These are phyloP conservation scores for Trissoscelio sp. DNA, from an alignment of 2,888 invertebrate genomes.

Conservation along the genomic window DNA sequence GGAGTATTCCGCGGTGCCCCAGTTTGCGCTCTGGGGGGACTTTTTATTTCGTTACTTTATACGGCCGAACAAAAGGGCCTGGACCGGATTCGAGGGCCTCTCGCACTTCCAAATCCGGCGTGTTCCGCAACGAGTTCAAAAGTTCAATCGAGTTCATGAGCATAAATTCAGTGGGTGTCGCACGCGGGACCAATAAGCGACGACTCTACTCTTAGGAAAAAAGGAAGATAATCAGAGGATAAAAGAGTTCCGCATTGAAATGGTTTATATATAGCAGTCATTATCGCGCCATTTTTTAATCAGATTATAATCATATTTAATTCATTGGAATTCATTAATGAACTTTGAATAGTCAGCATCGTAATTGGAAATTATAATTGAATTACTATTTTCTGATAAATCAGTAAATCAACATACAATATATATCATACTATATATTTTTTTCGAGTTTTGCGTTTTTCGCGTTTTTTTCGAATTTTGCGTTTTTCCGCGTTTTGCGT, in stretches of 20 bases:
- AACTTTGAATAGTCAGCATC: too few species aligned
- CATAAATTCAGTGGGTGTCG: conserved; percentile 73
- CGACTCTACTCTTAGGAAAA: conserved; percentile 47
- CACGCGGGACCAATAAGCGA: conserved; percentile 39
- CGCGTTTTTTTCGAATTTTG: too few species aligned
- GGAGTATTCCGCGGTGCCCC: conserved; percentile 51
- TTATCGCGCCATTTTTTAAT: too few species aligned
- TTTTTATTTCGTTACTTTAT: conserved; percentile 50
- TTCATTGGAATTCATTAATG: too few species aligned
- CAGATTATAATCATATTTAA: too few species aligned
- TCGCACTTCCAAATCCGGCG: conserved; percentile 67
- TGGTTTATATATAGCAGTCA: too few species aligned
- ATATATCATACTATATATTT: too few species aligned
- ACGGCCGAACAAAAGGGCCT: conserved; percentile 60
- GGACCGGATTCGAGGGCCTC: conserved; percentile 63
- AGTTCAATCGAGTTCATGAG: conserved; percentile 75
- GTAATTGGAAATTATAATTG: too few species aligned
- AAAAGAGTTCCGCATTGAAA: conserved; percentile 33
- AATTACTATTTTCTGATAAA: too few species aligned
- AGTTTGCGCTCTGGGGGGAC: conserved; percentile 47
- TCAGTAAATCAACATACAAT: too few species aligned
- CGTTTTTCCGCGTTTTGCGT: too few species aligned
- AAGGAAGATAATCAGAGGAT: background rate
- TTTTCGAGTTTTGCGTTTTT: too few species aligned
- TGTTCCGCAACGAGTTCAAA: conserved; percentile 73